These are phyloP conservation scores for Ips typographus DNA, from an alignment of 1,140 invertebrate species.

Conservation along the genomic window DNA sequence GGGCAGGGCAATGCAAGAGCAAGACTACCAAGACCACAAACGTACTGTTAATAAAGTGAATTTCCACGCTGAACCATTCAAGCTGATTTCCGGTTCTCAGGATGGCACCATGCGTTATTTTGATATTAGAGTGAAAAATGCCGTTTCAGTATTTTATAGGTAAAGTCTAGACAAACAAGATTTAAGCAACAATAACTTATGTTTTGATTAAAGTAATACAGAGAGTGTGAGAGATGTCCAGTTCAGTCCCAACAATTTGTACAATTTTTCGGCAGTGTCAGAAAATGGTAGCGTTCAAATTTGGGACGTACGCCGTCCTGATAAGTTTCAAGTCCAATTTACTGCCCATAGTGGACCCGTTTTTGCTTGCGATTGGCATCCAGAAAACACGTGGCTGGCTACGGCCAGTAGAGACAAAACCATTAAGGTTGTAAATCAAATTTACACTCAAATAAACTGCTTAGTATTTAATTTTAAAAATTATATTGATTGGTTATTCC, in stretches of 20 bases:
- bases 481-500: conserved; percentile 6
- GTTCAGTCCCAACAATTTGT: conserved; percentile 83
- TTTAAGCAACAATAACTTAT: background rate
- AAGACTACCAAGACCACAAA: conserved; percentile 91
- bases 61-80: conserved; percentile 86
- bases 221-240: conserved; percentile 94
- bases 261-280: conserved; percentile 88
- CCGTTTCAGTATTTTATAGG: conserved; percentile 83
- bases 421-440: conserved; percentile 70
- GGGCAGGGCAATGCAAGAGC: conserved; percentile 86
- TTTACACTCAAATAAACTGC: background rate
- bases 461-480: background rate
- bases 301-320: conserved; percentile 85
- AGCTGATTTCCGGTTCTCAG: conserved; percentile 92
- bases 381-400: conserved; percentile 84
- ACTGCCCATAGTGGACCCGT: conserved; percentile 93
- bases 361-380: conserved; percentile 97
- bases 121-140: conserved; percentile 83
- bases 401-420: conserved; percentile 94
- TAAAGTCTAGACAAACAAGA: conserved; percentile 43
- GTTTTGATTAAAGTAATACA: conserved; percentile 66
- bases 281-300: conserved; percentile 94
- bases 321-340: conserved; percentile 83
- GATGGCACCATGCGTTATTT: conserved; percentile 97
- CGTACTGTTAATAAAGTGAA: conserved; percentile 94